Evolutionary conservation across 2,113 vertebrate species (phyloP), one percentile per base, ranked within the genome.

Genomic region (Salminus brasiliensis): DNA sequence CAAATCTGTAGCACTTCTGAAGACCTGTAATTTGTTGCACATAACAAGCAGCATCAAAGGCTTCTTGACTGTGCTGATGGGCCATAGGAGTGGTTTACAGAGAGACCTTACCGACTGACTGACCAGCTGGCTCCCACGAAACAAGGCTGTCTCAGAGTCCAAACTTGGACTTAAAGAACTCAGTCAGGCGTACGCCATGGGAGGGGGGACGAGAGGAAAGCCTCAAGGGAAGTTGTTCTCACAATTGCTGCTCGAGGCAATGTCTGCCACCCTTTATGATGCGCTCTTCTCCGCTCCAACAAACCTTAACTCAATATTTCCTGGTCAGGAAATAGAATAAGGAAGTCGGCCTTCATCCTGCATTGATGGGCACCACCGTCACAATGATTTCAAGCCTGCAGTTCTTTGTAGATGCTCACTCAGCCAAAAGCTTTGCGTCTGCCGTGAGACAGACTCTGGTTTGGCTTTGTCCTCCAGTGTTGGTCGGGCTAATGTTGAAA

Each of bases 401-500:
- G 86, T 76, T 36, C 87, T 66, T 55, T 60, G 52, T 65, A 52
- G 23, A 76, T 72, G 63, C 84, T 36, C 55, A 80, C 29, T 57
- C 55, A 63, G 53, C 65, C 70, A 47, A 76, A 59, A 32, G 32
- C 53, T 23, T 65, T 85, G 83, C 87, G 87, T 89, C 86, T 87
- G 84, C 88, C 89, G 85, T 80, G 87, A 90, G 87, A 87, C 83
- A 81, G 85, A 77, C 86, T 90, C 81, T 84, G 86, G 84, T 89
- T 92, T 92, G 88, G 89, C 87, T 69, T 72, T 86, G 86, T 82
- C 86, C 53, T 81, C 86, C 83, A 78, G 85, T 80, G 63, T 85
- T 52, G 79, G 82, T 90, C 80, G 67, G 84, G 84, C 88, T 92
- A 90, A 93, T 90, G 88, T 83, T 79, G 86, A 92, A 93, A 93